Evolutionary conservation across 2,797 vertebrate genomes (phyloP).

Genomic region (Sternarchorhynchus goeldii): DNA sequence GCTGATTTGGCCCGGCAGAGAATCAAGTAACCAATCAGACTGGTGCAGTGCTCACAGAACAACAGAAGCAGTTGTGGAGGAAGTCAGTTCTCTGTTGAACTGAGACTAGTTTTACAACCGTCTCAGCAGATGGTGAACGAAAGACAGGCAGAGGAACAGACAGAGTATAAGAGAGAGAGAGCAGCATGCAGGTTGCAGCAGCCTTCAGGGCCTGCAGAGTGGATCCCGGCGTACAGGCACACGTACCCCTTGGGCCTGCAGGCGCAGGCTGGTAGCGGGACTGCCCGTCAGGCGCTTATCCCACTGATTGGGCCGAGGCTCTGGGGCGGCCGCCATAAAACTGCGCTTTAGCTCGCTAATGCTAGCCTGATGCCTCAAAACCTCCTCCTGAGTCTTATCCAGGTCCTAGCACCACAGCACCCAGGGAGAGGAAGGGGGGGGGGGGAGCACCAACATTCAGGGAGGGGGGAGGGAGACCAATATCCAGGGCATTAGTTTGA

Average conservation of each 20-base stretch:
- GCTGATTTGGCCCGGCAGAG: not conserved
- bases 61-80: too few relatives aligned
- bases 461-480: slow-evolving; percentile 58
- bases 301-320: slow-evolving; percentile 95
- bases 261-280: slow-evolving; percentile 86
- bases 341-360: slow-evolving; percentile 99
- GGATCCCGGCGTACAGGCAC: slow-evolving; percentile 54
- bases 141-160: not conserved
- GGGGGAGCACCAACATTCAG: not conserved
- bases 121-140: too few relatives aligned
- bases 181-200: slow-evolving; percentile 18
- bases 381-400: slow-evolving; percentile 98
- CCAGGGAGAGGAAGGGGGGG: slow-evolving; percentile 36
- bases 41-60: not conserved
- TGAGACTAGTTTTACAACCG: too few relatives aligned
- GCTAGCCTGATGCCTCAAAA: slow-evolving; percentile 99
- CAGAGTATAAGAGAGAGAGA: not conserved
- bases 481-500: slow-evolving; percentile 58
- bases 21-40: not conserved
- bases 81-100: too few relatives aligned
- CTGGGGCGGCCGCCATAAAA: slow-evolving; percentile 98
- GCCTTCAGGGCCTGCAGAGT: slow-evolving; percentile 10
- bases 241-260: slow-evolving; percentile 95
- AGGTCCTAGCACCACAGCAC: slow-evolving; percentile 84
- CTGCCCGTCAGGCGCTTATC: slow-evolving; percentile 97